A percentile compares a stretch with the other conserved stretches of the same genome.
These are phyloP conservation scores for Orussus abietinus DNA, from an alignment of 1,140 invertebrate species.

Conservation along the genomic window DNA sequence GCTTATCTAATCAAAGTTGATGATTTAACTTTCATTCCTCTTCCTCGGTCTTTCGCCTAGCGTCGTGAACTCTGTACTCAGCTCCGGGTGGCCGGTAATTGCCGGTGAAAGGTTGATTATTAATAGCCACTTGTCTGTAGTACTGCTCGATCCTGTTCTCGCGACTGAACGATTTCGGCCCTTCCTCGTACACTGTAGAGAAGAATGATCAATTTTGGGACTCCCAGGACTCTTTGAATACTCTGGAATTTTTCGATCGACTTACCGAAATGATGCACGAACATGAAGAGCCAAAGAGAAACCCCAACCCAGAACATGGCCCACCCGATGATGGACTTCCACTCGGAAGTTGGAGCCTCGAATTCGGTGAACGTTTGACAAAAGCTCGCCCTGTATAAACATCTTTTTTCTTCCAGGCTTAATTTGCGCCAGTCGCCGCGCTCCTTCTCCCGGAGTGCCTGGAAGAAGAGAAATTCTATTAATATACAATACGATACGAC, in stretches of 20 bases:
- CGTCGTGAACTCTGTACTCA: constrained; percentile 14
- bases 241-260: too few species aligned
- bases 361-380: constrained; percentile 65
- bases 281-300: constrained; percentile 47
- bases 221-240: too few species aligned
- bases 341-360: constrained; percentile 38
- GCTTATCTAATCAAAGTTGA: too few species aligned
- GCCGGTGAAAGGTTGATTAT: constrained; percentile 13
- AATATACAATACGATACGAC: background rate
- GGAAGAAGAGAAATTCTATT: too few species aligned
- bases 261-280: constrained; percentile 51
- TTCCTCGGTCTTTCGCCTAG: too few species aligned
- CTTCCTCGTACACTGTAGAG: constrained; percentile 15
- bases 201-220: too few species aligned
- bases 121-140: constrained; percentile 17
- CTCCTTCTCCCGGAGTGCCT: constrained; percentile 62
- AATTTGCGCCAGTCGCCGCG: constrained; percentile 66
- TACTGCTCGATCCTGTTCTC: constrained; percentile 24
- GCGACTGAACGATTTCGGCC: constrained; percentile 16
- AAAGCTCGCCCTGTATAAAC: constrained; percentile 64
- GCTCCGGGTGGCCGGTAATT: constrained; percentile 19
- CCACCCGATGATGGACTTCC: constrained; percentile 55
- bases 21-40: too few species aligned
- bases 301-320: constrained; percentile 39
- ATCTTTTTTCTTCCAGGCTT: constrained; percentile 64